Percentiles rank a stretch among this genome's conserved stretches.
Conservation (phyloP, 2,888 invertebrate species). For the Anorthoa munda region DNA sequence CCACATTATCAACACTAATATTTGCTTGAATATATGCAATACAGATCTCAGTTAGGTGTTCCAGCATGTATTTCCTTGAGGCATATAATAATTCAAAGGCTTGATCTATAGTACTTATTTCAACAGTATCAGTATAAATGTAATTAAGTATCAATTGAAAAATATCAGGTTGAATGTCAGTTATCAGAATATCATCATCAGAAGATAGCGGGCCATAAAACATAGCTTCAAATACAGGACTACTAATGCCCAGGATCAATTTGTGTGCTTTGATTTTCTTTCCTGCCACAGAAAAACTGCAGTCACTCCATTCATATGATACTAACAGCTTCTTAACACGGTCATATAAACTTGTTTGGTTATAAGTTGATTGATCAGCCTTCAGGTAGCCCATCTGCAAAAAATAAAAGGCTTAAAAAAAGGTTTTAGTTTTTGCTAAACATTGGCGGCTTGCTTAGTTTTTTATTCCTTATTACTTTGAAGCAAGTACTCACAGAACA, state of each 20-base stretch:
- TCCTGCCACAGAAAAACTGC: constrained; percentile 90
- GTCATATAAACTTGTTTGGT: constrained; percentile 83
- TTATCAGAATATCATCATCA: constrained; percentile 87
- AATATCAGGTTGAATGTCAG: constrained; percentile 91
- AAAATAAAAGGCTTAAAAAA: constrained; percentile 44
- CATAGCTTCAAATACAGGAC: constrained; percentile 93
- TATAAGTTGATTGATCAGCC: constrained; percentile 71
- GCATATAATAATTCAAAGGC: constrained; percentile 92
- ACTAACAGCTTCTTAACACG: constrained; percentile 87
- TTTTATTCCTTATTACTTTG: constrained; percentile 42
- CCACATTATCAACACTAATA: constrained; percentile 90
- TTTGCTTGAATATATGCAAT: constrained; percentile 89
- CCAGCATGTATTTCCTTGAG: constrained; percentile 92
- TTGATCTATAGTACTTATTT: constrained; percentile 89
- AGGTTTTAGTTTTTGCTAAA: constrained; percentile 34
- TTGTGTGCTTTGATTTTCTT: constrained; percentile 91
- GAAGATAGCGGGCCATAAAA: constrained; percentile 92
- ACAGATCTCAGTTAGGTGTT: constrained; percentile 88
- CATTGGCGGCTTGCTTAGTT: constrained; percentile 24
- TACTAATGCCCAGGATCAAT: constrained; percentile 92
- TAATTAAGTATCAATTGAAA: constrained; percentile 92
- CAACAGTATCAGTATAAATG: constrained; percentile 91
- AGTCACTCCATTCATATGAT: constrained; percentile 91
- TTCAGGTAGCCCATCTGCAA: constrained; percentile 86
- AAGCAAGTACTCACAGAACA: constrained; percentile 30